A percentile compares a stretch with the other conserved stretches of the same genome.
These are phyloP conservation scores for Hylaeus volcanicus DNA, from an alignment of 1,140 invertebrate genomes.

Conservation along the genomic window DNA sequence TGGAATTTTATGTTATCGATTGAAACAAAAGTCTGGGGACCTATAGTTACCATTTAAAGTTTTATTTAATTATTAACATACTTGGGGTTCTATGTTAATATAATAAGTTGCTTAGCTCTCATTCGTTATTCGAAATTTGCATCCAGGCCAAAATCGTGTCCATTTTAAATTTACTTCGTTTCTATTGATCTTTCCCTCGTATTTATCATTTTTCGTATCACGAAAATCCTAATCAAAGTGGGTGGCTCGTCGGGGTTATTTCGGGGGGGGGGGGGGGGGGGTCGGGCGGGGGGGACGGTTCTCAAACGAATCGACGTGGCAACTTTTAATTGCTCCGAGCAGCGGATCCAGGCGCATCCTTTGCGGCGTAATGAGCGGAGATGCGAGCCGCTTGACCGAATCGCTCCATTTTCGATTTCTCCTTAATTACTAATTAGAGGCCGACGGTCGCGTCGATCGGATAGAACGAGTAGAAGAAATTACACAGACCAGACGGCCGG, in stretches of 20 bases:
- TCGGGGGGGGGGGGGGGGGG: no score
- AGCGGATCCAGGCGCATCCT: constrained; percentile 31
- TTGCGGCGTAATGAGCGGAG: constrained; percentile 47
- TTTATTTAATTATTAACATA: no score
- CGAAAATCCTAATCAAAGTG: constrained; percentile 31
- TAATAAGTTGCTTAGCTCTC: no score
- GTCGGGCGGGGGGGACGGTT: background rate
- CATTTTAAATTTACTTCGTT: no score
- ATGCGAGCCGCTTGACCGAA: constrained; percentile 45
- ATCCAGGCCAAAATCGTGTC: no score
- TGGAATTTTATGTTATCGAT: no score
- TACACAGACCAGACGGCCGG: constrained; percentile 4
- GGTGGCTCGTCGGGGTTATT: background rate
- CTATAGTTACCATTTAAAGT: no score
- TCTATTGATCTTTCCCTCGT: background rate
- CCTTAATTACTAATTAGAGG: constrained; percentile 52
- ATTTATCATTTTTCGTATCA: constrained; percentile 4
- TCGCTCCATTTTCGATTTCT: constrained; percentile 50
- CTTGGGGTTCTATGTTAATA: no score
- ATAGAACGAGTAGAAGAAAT: constrained; percentile 45
- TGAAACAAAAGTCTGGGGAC: no score
- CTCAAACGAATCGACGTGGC: constrained; percentile 45
- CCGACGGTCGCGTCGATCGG: constrained; percentile 33
- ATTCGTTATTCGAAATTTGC: no score
- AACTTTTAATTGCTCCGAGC: constrained; percentile 49